Evolutionary conservation across 2,113 vertebrate genomes (phyloP).

Genomic region (Manacus vitellinus): DNA sequence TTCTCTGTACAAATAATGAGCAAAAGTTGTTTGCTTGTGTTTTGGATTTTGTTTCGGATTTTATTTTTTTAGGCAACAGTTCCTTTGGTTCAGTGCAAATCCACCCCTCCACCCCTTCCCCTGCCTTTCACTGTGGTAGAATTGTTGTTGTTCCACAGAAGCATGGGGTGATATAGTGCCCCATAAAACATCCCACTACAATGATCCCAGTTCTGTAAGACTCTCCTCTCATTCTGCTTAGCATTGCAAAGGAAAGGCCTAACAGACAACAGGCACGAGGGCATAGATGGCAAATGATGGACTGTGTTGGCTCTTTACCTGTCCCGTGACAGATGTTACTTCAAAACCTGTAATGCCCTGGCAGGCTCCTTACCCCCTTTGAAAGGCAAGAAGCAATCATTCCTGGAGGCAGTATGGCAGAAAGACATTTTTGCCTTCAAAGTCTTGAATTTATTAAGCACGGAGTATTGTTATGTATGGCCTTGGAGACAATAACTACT

Average conservation of each 20-base stretch:
- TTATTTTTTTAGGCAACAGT: neutral
- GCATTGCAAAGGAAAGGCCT: neutral
- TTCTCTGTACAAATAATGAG: neutral
- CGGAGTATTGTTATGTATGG: neutral
- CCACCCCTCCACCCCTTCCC: neutral
- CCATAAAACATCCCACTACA: neutral
- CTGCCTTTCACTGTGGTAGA: neutral
- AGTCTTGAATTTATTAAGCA: conserved; percentile 13
- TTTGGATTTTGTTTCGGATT: neutral
- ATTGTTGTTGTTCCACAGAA: neutral
- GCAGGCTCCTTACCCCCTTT: neutral
- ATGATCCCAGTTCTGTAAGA: neutral
- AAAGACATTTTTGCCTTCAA: neutral
- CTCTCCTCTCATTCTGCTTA: neutral
- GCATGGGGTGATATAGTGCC: neutral
- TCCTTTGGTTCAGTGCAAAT: neutral
- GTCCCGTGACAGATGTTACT: neutral
- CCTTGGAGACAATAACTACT: neutral
- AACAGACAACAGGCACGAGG: neutral
- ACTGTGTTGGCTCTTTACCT: neutral
- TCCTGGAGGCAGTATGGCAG: neutral
- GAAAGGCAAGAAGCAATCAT: neutral
- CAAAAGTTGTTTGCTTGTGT: neutral
- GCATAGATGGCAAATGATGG: neutral
- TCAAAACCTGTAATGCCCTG: neutral